Conservation (phyloP, 2,113 vertebrate genomes). For the Butorides virescens region DNA sequence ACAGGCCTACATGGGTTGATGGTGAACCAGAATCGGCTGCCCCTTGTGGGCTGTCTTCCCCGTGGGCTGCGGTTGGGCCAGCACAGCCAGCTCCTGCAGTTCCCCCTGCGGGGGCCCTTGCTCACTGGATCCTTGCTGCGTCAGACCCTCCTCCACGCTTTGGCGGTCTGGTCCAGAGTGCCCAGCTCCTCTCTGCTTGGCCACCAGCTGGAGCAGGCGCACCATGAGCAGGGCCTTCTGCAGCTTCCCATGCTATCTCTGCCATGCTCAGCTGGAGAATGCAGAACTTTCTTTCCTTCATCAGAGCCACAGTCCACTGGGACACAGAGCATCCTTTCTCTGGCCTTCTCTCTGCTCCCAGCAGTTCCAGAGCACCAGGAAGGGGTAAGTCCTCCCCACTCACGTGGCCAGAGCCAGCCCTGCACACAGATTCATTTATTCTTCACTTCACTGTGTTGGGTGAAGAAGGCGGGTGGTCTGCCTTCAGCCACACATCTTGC, state of each 20-base stretch:
- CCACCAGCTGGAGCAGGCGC: not conserved
- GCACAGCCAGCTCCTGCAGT: not conserved
- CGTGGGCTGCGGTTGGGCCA: not conserved
- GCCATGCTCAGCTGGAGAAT: not conserved
- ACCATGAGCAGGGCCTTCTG: not conserved
- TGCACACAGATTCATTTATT: not conserved
- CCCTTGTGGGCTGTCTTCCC: not conserved
- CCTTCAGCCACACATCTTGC: not conserved
- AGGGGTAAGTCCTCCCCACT: not conserved
- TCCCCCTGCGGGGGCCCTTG: not conserved
- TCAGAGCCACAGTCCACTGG: not conserved
- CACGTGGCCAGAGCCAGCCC: not conserved
- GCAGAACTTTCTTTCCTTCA: not conserved
- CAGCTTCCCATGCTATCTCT: not conserved
- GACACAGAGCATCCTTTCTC: not conserved
- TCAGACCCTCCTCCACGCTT: not conserved
- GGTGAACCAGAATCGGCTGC: fast-evolving
- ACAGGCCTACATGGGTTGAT: fast-evolving
- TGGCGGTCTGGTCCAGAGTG: fast-evolving
- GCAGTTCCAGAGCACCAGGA: not conserved
- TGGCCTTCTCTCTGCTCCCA: not conserved
- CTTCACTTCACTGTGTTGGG: not conserved
- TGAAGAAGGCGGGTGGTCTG: not conserved
- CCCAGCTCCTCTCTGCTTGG: not conserved
- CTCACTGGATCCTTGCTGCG: not conserved